Evolutionary conservation across 2,888 invertebrate species (phyloP), one percentile per base, ranked within the genome.

Genomic region (Tetropium fuscum): DNA sequence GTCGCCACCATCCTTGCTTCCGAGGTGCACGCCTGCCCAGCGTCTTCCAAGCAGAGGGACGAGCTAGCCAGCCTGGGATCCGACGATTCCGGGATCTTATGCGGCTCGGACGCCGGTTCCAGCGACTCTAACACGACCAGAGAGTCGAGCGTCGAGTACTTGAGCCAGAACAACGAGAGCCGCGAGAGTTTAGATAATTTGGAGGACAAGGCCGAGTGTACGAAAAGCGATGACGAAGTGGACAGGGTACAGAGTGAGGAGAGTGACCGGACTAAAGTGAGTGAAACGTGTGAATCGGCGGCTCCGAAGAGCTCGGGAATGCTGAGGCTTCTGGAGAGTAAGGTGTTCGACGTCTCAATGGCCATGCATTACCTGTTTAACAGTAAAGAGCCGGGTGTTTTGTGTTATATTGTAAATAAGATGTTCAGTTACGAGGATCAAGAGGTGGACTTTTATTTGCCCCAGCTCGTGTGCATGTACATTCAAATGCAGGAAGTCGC

Each of bases 321-420:
- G 82, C 85, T 97, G 71, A 85, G 99, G 75, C 87, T 99, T 76
- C 96, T 99, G 81, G 97, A 99, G 84, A 97, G 98, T 74, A 96
- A 95, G 84, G 88, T 97, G 74, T 97, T 99, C 84, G 97, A 98
- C 82, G 97, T 98, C 88, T 94, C 96, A 70, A 97, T 98, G 88
- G 98, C 98, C 66, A 94, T 99, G 78, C 95, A 95, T 80, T 99
- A 99, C 85, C 86, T 99, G 58, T 98, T 97, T 83, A 97, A 97
- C 81, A 97, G 98, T 32, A 98, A 98, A 84, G 98, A 99, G 81
- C 94, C 96, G 30, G 98, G 98, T 62, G 98, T 98, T 68, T 94
- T 98, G 78, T 93, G 94, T 74, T 99, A 98, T 84, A 91, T 99
- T 80, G 98, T 96, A 66, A 98, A 98, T 85, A 94, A 96, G 83